These are phyloP conservation scores for Ambastaia sidthimunki DNA, from an alignment of 2,797 vertebrate species.

Conservation along the genomic window DNA sequence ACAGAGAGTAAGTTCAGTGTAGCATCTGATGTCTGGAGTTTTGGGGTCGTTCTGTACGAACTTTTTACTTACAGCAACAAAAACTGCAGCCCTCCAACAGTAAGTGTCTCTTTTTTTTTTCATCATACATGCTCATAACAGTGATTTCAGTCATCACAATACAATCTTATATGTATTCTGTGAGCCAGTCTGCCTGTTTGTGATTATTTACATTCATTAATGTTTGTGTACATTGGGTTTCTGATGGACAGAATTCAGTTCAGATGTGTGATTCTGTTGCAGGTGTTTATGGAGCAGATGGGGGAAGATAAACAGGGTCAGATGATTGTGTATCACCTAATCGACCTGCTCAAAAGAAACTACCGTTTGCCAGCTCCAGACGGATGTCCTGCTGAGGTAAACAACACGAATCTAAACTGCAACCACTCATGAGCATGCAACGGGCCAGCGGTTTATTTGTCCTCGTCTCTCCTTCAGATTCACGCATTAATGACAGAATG, in stretches of 20 bases:
- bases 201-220: too few species aligned
- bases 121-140: not conserved
- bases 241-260: too few species aligned
- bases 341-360: slow-evolving; percentile 88
- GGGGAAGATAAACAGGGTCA: slow-evolving; percentile 97
- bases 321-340: slow-evolving; percentile 98
- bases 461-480: slow-evolving; percentile 75
- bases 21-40: slow-evolving; percentile 97
- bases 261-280: not conserved
- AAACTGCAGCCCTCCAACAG: slow-evolving; percentile 93
- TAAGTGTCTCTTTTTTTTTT: slow-evolving; percentile 63
- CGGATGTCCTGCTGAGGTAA: slow-evolving; percentile 88
- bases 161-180: too few species aligned
- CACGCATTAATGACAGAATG: slow-evolving; percentile 89
- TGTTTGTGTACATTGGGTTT: not conserved
- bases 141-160: too few species aligned
- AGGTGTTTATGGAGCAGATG: slow-evolving; percentile 98
- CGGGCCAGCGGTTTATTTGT: too few species aligned
- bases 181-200: too few species aligned
- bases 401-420: slow-evolving; percentile 2
- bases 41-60: slow-evolving; percentile 95
- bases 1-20: slow-evolving; percentile 97
- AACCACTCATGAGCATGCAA: not conserved
- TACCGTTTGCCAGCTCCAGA: slow-evolving; percentile 87
- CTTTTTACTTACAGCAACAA: slow-evolving; percentile 97